Percentiles rank a stretch among this genome's conserved stretches.
Evolutionary conservation across 2,888 invertebrate genomes (phyloP).

Genomic region (Cryptophagus acutangulus): DNA sequence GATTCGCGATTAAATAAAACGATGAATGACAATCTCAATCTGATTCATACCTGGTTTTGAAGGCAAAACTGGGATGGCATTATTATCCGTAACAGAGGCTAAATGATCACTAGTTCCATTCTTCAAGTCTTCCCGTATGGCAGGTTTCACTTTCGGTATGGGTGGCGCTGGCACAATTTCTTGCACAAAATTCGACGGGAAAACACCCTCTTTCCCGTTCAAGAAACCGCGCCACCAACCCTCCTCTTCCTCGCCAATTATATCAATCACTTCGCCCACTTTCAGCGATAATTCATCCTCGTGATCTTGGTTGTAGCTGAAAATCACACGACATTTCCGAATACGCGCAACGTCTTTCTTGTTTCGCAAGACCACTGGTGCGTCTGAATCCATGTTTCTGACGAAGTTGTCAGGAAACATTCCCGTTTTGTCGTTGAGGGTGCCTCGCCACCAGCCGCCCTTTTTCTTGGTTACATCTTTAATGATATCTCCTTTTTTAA

Average conservation of each 20-base stretch:
- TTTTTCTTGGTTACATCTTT: slow-evolving; percentile 71
- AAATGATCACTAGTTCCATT: slow-evolving; percentile 25
- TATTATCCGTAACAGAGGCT: too few species aligned
- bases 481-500: slow-evolving; percentile 78
- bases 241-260: slow-evolving; percentile 87
- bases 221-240: slow-evolving; percentile 90
- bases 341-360: slow-evolving; percentile 43
- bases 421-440: slow-evolving; percentile 71
- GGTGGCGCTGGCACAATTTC: slow-evolving; percentile 45
- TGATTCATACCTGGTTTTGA: slow-evolving; percentile 74
- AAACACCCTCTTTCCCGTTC: slow-evolving; percentile 80
- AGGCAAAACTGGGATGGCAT: slow-evolving; percentile 65
- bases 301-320: slow-evolving; percentile 88
- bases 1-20: too few species aligned
- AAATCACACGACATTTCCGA: slow-evolving; percentile 77
- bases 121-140: slow-evolving; percentile 34
- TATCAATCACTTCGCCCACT: slow-evolving; percentile 86
- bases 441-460: slow-evolving; percentile 93
- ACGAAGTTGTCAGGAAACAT: slow-evolving; percentile 95
- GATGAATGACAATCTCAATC: too few species aligned
- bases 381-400: slow-evolving; percentile 49
- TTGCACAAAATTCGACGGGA: slow-evolving; percentile 92
- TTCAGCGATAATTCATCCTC: slow-evolving; percentile 86
- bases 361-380: slow-evolving; percentile 34
- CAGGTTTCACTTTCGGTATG: slow-evolving; percentile 22